Percentiles rank a stretch among this genome's conserved stretches.
Conservation (phyloP, 1,140 invertebrate genomes). For the Caenorhabditis latens region DNA sequence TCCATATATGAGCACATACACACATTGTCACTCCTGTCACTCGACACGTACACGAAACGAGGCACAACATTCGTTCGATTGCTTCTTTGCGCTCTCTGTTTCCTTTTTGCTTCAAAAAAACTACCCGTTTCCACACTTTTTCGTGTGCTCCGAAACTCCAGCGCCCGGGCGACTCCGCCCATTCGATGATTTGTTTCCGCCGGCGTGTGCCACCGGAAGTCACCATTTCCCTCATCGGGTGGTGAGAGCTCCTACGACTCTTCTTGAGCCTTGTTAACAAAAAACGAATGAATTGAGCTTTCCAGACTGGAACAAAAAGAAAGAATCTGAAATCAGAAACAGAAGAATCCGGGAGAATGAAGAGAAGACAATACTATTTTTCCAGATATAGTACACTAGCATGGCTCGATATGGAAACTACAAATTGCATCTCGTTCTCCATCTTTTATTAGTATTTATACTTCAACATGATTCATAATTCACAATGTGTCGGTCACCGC, state of each 20-base stretch:
- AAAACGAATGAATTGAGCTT: slow-evolving; percentile 5
- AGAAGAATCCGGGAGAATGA: neutral
- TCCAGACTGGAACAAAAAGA: neutral
- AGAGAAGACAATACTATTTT: neutral
- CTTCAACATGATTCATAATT: slow-evolving; percentile 7
- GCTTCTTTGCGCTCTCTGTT: slow-evolving; percentile 51
- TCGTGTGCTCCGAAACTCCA: slow-evolving; percentile 30
- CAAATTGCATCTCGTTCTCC: neutral
- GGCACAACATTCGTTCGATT: slow-evolving; percentile 50
- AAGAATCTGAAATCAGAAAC: neutral
- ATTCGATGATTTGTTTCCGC: slow-evolving; percentile 49
- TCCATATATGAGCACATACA: slow-evolving; percentile 53
- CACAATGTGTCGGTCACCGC: slow-evolving; percentile 40
- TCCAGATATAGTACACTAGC: too few relatives aligned
- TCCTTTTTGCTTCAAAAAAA: slow-evolving; percentile 41
- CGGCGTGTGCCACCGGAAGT: slow-evolving; percentile 46
- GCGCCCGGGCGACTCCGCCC: slow-evolving; percentile 38
- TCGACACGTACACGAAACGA: slow-evolving; percentile 45
- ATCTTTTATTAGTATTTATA: neutral
- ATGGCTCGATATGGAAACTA: neutral
- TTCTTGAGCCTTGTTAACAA: slow-evolving; percentile 25
- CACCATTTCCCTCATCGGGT: slow-evolving; percentile 38
- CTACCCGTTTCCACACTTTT: slow-evolving; percentile 54
- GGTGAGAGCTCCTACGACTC: slow-evolving; percentile 11
- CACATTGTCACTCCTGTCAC: slow-evolving; percentile 55